Conservation (phyloP, 2,113 vertebrate genomes). For the Austrofundulus limnaeus region DNA sequence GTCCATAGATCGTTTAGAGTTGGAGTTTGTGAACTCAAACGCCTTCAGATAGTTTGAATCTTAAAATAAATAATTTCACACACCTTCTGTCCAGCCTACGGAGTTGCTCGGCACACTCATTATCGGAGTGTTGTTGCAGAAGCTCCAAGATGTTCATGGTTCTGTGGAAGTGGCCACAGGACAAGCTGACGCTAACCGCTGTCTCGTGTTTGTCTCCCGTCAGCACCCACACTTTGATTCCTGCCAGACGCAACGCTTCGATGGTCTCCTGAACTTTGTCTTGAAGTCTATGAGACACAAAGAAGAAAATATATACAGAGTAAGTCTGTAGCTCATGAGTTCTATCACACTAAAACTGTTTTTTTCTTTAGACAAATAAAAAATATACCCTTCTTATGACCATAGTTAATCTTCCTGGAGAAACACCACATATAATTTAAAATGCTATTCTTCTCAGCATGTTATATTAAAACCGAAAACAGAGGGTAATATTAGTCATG, state of each 20-base stretch:
- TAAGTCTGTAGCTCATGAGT: not conserved
- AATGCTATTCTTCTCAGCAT: slow-evolving; percentile 11
- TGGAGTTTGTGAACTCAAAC: not conserved
- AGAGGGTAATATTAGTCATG: not conserved
- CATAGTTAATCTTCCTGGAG: not conserved
- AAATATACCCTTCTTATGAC: not conserved
- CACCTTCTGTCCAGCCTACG: slow-evolving; percentile 88
- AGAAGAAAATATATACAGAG: not conserved
- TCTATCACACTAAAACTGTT: no score
- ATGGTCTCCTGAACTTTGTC: slow-evolving; percentile 98
- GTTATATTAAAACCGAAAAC: not conserved
- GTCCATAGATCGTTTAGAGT: no score
- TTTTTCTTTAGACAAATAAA: no score
- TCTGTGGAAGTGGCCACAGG: slow-evolving; percentile 94
- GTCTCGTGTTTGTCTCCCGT: slow-evolving; percentile 97
- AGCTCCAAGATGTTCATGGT: slow-evolving; percentile 97
- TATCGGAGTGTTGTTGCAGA: slow-evolving; percentile 90
- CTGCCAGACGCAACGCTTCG: slow-evolving; percentile 91
- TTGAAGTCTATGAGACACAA: slow-evolving; percentile 81
- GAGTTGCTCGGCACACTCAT: slow-evolving; percentile 90
- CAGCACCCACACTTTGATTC: slow-evolving; percentile 98
- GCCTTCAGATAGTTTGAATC: not conserved
- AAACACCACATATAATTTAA: slow-evolving; percentile 1
- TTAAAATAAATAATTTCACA: not conserved
- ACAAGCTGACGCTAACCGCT: slow-evolving; percentile 94